Conservation (phyloP, 2,113 vertebrate species). For the Chaetorhynchus papuensis region DNA sequence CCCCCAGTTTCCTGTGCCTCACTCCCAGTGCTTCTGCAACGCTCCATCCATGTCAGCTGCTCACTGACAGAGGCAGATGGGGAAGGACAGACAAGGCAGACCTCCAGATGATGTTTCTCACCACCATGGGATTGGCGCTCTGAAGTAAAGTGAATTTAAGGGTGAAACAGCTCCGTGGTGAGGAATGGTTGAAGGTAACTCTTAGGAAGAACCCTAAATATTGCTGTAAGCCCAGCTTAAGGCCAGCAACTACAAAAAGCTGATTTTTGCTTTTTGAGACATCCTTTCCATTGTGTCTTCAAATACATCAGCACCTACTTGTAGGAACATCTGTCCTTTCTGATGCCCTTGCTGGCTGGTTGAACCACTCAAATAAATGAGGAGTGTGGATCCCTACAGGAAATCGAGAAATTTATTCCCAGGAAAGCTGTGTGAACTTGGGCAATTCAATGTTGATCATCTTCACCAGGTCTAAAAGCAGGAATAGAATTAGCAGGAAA, state of each 20-base stretch:
- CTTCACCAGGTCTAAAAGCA: neutral
- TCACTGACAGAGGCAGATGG: neutral
- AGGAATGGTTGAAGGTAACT: neutral
- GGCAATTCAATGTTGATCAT: neutral
- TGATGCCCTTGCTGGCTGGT: neutral
- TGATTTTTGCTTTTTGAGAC: neutral
- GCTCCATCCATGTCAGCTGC: neutral
- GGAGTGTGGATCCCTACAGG: fast-evolving
- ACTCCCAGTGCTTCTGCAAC: neutral
- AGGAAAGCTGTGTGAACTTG: fast-evolving
- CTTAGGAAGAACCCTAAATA: neutral
- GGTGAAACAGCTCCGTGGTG: neutral
- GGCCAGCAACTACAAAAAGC: neutral
- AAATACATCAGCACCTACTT: neutral
- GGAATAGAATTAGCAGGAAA: neutral
- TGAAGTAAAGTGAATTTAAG: neutral
- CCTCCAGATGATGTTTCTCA: neutral
- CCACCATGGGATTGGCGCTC: neutral
- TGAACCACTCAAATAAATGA: neutral
- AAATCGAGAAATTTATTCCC: neutral
- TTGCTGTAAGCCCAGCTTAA: neutral
- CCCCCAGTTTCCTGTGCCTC: neutral
- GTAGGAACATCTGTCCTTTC: neutral
- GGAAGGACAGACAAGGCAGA: neutral
- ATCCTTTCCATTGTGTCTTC: neutral